Evolutionary conservation across 2,113 vertebrate species (phyloP).

Genomic region (Ariopsis seemanni): DNA sequence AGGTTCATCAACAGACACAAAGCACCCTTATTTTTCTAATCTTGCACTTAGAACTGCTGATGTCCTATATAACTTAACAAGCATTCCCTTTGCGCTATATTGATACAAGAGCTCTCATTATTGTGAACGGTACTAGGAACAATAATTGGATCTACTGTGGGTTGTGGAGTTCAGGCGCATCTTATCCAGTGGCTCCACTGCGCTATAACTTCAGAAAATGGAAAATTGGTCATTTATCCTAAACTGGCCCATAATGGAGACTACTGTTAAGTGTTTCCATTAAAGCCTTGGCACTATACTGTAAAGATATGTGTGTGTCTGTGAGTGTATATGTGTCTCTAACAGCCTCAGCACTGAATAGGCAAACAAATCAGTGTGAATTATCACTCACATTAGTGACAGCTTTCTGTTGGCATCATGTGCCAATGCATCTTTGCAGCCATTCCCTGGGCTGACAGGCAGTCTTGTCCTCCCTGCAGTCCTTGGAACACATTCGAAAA

Average conservation of each 20-base stretch:
- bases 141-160: not conserved
- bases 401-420: conserved; percentile 29
- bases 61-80: not conserved
- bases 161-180: not conserved
- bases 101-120: not conserved
- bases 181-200: not conserved
- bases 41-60: not conserved
- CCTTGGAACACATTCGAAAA: conserved; percentile 21
- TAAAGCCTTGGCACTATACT: conserved; percentile 45
- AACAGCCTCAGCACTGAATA: conserved; percentile 29
- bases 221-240: conserved; percentile 27
- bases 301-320: conserved; percentile 4
- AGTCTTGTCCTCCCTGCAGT: not conserved
- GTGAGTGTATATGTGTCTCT: conserved; percentile 15
- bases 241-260: conserved; percentile 54
- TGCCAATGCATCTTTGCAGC: conserved; percentile 15
- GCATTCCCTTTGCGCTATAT: not conserved
- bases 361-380: conserved; percentile 58
- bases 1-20: not conserved
- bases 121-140: not conserved
- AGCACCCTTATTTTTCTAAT: not conserved
- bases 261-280: conserved; percentile 45
- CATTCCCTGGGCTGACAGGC: conserved; percentile 19
- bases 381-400: conserved; percentile 50
- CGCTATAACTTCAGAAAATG: not conserved